Evolutionary conservation across 2,888 invertebrate genomes (phyloP).

Genomic region (Bugulina stolonifera): DNA sequence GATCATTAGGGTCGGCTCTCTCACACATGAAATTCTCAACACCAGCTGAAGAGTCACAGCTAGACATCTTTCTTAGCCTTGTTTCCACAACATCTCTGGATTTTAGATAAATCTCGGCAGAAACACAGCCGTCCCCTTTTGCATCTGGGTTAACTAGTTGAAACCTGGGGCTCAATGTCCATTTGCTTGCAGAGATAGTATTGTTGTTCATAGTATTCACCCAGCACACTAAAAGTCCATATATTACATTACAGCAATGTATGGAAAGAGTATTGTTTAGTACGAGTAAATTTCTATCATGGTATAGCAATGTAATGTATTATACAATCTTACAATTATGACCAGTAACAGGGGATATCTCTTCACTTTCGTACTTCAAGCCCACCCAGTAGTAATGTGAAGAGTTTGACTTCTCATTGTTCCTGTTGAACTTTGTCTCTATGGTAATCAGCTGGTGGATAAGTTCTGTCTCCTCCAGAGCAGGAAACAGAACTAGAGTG

Average conservation of each 20-base stretch:
- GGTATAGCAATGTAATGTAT: too few species aligned
- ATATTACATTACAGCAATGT: too few species aligned
- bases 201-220: not conserved
- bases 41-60: not conserved
- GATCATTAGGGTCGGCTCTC: not conserved
- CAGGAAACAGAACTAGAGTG: slow-evolving; percentile 17
- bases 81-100: not conserved
- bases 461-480: not conserved
- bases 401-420: not conserved
- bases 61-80: slow-evolving; percentile 3
- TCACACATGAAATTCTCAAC: slow-evolving; percentile 13
- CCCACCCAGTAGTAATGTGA: slow-evolving; percentile 11
- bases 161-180: not conserved
- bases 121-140: not conserved
- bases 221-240: slow-evolving; percentile 10
- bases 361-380: not conserved
- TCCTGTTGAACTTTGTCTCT: slow-evolving; percentile 12
- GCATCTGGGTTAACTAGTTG: not conserved
- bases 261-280: too few species aligned
- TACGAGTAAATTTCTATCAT: too few species aligned
- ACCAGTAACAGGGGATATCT: not conserved
- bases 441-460: slow-evolving; percentile 21
- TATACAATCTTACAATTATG: too few species aligned
- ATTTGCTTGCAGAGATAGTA: not conserved
- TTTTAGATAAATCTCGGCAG: not conserved